phyloP scores from a whole-genome alignment of 2,888 invertebrate species.

The Monochamus alternatus region DNA sequence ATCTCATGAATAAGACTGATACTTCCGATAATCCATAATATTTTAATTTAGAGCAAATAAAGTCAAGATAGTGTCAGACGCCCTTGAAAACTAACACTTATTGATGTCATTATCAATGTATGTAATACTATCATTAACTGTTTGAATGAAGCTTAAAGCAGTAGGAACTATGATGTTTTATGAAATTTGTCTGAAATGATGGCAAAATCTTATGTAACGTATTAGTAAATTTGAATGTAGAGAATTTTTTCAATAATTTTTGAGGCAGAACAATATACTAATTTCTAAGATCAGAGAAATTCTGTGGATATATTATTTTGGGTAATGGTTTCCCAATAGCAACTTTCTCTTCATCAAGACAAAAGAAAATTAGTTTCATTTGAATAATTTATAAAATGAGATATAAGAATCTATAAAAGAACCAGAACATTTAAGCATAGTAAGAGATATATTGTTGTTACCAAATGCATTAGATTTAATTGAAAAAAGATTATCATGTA shows the following conservation, averaged over 20 bases:
- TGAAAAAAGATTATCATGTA: not conserved
- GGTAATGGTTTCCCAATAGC: no score
- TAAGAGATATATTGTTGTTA: no score
- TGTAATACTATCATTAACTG: not conserved
- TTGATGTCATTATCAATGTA: not conserved
- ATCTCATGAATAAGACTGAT: not conserved
- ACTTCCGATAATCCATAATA: not conserved
- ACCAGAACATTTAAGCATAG: no score
- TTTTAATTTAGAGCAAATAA: not conserved
- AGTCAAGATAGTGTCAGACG: not conserved
- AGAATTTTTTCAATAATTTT: not conserved
- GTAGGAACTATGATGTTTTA: not conserved
- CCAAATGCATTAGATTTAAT: conserved; percentile 7
- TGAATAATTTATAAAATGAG: no score
- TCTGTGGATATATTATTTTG: not conserved
- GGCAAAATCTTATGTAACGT: not conserved
- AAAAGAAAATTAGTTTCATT: no score
- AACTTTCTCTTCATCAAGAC: no score
- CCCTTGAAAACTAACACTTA: not conserved
- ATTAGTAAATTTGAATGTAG: not conserved
- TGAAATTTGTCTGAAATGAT: not conserved
- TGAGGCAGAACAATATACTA: not conserved
- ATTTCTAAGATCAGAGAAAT: not conserved
- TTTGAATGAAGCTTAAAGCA: not conserved
- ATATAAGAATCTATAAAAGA: no score